Evolutionary conservation across 2,797 vertebrate genomes (phyloP).

Genomic region (Apogon talboti): DNA sequence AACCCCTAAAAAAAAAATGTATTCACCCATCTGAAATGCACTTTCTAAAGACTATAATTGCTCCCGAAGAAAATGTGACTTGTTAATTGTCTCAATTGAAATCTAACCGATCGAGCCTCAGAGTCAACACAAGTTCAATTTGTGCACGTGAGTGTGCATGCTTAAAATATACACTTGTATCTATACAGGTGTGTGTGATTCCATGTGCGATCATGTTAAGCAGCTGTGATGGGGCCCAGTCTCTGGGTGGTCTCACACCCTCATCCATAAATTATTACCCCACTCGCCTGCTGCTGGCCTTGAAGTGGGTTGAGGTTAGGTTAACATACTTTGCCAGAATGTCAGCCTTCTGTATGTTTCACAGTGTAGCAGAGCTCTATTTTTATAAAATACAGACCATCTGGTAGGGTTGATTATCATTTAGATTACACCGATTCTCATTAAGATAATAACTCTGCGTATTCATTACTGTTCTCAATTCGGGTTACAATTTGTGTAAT

Average conservation of each 20-base stretch:
- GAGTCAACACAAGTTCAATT: conserved; percentile 4
- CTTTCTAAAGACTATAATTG: no score
- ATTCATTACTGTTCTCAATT: background rate
- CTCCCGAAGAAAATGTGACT: no score
- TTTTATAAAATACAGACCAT: conserved; percentile 14
- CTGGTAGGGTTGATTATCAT: background rate
- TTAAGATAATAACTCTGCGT: background rate
- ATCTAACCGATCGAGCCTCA: background rate
- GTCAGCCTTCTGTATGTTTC: conserved; percentile 17
- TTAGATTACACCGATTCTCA: conserved; percentile 2
- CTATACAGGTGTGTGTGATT: conserved; percentile 37
- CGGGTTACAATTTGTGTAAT: background rate
- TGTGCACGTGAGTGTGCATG: conserved; percentile 14
- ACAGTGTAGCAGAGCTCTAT: conserved; percentile 9
- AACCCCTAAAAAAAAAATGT: conserved; percentile 1
- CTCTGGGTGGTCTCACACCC: conserved; percentile 76
- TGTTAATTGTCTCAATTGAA: background rate
- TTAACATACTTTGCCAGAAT: conserved; percentile 40
- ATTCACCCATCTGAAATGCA: no score
- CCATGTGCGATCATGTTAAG: conserved; percentile 43
- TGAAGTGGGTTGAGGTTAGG: conserved; percentile 42
- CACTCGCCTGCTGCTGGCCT: conserved; percentile 52
- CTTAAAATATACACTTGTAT: conserved; percentile 45
- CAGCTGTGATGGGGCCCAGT: conserved; percentile 65
- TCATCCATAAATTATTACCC: conserved; percentile 67